phyloP scores from a whole-genome alignment of 2,113 vertebrate species.

The Malurus melanocephalus region DNA sequence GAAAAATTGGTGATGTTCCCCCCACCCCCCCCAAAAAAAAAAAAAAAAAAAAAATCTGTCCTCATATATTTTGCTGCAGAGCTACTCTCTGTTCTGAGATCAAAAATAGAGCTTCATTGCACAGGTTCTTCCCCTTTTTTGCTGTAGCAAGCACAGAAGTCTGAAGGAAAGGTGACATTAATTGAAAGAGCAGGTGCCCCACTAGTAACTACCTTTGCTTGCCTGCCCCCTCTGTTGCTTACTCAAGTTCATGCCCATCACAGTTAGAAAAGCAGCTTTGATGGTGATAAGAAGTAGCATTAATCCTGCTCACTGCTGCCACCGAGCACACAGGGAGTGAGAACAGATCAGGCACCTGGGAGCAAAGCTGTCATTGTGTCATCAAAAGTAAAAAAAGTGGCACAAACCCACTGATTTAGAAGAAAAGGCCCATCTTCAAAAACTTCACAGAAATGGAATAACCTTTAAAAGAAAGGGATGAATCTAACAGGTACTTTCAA shows the following conservation, averaged over 20 bases:
- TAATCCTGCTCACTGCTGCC: slow-evolving; percentile 8
- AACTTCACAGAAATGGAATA: neutral
- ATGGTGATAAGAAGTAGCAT: neutral
- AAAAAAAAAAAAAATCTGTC: neutral
- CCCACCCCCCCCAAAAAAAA: too few relatives aligned
- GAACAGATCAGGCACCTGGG: neutral
- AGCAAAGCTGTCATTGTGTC: neutral
- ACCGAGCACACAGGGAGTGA: neutral
- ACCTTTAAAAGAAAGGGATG: neutral
- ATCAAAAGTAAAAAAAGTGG: neutral
- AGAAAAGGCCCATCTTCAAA: neutral
- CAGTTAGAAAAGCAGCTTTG: slow-evolving; percentile 6
- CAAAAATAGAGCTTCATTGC: neutral
- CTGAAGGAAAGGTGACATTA: neutral
- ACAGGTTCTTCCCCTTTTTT: neutral
- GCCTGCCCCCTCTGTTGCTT: neutral
- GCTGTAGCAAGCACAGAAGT: neutral
- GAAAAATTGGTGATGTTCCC: neutral
- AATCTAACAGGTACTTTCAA: neutral
- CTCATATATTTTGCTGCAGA: neutral
- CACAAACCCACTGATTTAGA: neutral
- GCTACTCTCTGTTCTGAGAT: neutral
- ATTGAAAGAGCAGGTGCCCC: neutral
- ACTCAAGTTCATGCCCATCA: neutral
- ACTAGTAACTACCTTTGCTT: neutral